These are phyloP conservation scores for Sebastes aleutianus DNA, from an alignment of 2,797 vertebrate species.

Conservation along the genomic window DNA sequence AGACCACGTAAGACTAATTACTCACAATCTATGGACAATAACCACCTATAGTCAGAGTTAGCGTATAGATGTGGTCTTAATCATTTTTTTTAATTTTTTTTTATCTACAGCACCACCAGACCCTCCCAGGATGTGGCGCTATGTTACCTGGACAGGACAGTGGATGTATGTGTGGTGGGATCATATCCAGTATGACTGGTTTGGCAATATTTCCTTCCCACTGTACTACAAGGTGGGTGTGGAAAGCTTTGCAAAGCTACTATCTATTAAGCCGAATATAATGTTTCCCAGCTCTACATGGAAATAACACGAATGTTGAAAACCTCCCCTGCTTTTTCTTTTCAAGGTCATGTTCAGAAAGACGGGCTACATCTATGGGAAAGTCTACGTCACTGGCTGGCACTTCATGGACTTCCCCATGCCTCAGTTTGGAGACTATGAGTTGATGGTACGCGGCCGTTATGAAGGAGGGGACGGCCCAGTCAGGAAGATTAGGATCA, in stretches of 20 bases:
- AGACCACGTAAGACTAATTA: slow-evolving; percentile 89
- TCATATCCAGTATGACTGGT: slow-evolving; percentile 88
- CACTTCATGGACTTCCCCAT: slow-evolving; percentile 96
- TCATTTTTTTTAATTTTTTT: neutral
- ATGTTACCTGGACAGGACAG: slow-evolving; percentile 83
- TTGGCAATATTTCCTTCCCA: slow-evolving; percentile 92
- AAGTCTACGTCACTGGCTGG: slow-evolving; percentile 92
- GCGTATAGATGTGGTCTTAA: neutral
- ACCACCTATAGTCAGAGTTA: neutral
- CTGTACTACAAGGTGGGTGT: slow-evolving; percentile 92
- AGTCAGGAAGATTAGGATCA: slow-evolving; percentile 90
- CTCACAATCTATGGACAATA: too few species aligned
- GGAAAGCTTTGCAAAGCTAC: neutral
- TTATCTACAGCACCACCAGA: slow-evolving; percentile 89
- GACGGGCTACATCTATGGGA: slow-evolving; percentile 92
- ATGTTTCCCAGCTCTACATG: neutral
- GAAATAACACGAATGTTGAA: neutral
- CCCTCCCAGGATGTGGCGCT: slow-evolving; percentile 88
- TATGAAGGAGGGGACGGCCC: slow-evolving; percentile 98
- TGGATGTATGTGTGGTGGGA: slow-evolving; percentile 96
- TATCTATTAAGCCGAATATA: neutral
- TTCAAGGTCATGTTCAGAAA: slow-evolving; percentile 93
- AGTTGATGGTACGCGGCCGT: slow-evolving; percentile 93
- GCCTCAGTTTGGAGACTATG: slow-evolving; percentile 91
- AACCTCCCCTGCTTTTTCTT: neutral